Evolutionary conservation across 2,888 invertebrate species (phyloP).

Genomic region (Hyppa rectilinea): DNA sequence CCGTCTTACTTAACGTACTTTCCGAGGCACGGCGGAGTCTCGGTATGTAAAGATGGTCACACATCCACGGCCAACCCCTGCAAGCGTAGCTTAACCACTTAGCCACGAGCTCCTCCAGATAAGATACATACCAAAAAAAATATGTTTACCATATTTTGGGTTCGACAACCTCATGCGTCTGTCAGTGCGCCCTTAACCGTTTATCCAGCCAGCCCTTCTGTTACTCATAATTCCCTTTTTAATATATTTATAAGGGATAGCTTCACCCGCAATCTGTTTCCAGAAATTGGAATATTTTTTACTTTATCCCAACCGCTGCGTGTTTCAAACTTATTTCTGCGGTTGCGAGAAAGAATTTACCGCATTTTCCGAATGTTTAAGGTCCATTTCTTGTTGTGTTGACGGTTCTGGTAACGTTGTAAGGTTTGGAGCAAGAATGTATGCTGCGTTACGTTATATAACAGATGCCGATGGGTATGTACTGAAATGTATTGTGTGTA

Average conservation of each 20-base stretch:
- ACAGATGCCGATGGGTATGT: constrained; percentile 26
- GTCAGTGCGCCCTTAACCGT: constrained; percentile 27
- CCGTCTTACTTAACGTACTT: no score
- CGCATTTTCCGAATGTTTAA: neutral
- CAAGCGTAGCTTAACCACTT: no score
- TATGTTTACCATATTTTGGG: constrained; percentile 6
- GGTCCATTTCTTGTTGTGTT: neutral
- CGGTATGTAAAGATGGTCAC: no score
- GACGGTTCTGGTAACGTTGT: constrained; percentile 9
- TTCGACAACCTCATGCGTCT: constrained; percentile 27
- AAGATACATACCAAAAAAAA: constrained; percentile 16
- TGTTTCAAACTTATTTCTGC: constrained; percentile 23
- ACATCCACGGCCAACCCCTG: no score
- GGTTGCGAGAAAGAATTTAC: neutral
- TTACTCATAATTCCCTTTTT: constrained; percentile 58
- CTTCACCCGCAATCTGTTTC: constrained; percentile 59
- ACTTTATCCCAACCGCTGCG: constrained; percentile 27
- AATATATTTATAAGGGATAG: constrained; percentile 63
- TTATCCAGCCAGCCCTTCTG: constrained; percentile 37
- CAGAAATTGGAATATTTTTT: constrained; percentile 64
- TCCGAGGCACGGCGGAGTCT: no score
- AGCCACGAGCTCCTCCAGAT: no score
- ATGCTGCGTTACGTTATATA: constrained; percentile 25
- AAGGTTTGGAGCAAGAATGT: constrained; percentile 39
- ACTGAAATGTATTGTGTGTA: constrained; percentile 29